Evolutionary conservation across 1,140 invertebrate species (phyloP), one percentile per base, ranked within the genome.

Genomic region (Pogonomyrmex californicus): DNA sequence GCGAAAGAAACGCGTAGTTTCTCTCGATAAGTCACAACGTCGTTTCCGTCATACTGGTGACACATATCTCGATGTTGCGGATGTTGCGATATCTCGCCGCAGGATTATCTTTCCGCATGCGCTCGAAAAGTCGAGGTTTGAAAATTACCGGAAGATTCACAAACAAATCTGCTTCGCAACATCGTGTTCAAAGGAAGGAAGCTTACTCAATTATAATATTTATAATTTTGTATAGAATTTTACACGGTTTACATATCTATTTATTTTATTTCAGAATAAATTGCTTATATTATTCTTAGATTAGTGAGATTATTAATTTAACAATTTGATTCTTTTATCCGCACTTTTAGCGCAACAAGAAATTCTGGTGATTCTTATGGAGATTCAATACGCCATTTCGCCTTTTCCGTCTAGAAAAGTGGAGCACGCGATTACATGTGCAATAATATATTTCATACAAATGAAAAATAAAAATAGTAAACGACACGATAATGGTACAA

Each of bases 51-150:
- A 73, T 41, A 54, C n/a, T 17, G 36, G 1, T 71, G 68, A 83
- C 38, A 41, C 38, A 56, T 70, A 81, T 76, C 81, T 77, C 10
- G n/a, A 23, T 23, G 23, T 23, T 41, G 56, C 81, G 81, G 70
- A 85, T 62, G 56, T 77, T 62, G 12, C n/a, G 44, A 60, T 85
- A 85, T 85, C 81, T 70, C 65, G 14, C 68, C 70, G 70, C 71
- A 85, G 33, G 56, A 85, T 76, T 76, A 85, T 75, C 70, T 41
- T 47, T 38, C 6, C 23, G 33, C 17, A 1, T 30, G 4, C 49
- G 23, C 10, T 30, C 41, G 30, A 33, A 63, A 76, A 76, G 70
- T 36, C 60, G 60, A 12, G 60, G 12, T 58, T 58, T 12, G 41
- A 58, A 10, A 58, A 1, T 2, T 6, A 36, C 2, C 4, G 71